Evolutionary conservation across 1,140 invertebrate species (phyloP).

Genomic region (Drosophila arizonae): DNA sequence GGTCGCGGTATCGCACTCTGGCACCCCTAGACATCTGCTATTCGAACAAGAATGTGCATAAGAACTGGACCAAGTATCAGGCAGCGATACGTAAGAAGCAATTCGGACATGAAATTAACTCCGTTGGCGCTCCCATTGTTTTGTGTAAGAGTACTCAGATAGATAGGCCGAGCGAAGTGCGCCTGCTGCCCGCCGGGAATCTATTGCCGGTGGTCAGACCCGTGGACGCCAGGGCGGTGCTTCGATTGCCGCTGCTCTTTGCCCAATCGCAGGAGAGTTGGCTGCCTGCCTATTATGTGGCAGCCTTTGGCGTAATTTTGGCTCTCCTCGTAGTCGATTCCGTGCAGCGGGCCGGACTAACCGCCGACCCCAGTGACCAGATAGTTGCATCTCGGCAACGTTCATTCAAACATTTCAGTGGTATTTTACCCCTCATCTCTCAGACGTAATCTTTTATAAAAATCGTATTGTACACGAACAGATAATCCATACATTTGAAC

Average conservation of each 20-base stretch:
- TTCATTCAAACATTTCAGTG: background rate
- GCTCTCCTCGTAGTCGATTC: constrained; percentile 2
- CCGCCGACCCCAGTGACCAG: background rate
- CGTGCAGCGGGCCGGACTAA: background rate
- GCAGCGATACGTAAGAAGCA: constrained; percentile 45
- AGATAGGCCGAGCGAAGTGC: background rate
- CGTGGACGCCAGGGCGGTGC: too few species aligned
- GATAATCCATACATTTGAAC: too few species aligned
- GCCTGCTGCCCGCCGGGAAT: background rate
- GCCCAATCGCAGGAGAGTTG: background rate
- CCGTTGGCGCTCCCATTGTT: background rate
- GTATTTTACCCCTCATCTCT: background rate
- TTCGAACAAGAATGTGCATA: constrained; percentile 19
- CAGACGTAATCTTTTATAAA: background rate
- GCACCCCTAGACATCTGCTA: constrained; percentile 7
- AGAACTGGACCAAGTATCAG: constrained; percentile 47
- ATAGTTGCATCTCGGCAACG: too few species aligned
- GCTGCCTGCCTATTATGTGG: constrained; percentile 1
- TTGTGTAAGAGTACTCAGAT: background rate
- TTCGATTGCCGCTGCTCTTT: background rate
- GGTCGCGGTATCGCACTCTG: background rate
- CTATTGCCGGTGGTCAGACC: background rate
- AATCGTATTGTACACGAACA: background rate
- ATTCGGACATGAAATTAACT: constrained; percentile 12
- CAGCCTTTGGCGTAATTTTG: constrained; percentile 23